Evolutionary conservation across 1,140 invertebrate genomes (phyloP).

Genomic region (Ephestia elutella): DNA sequence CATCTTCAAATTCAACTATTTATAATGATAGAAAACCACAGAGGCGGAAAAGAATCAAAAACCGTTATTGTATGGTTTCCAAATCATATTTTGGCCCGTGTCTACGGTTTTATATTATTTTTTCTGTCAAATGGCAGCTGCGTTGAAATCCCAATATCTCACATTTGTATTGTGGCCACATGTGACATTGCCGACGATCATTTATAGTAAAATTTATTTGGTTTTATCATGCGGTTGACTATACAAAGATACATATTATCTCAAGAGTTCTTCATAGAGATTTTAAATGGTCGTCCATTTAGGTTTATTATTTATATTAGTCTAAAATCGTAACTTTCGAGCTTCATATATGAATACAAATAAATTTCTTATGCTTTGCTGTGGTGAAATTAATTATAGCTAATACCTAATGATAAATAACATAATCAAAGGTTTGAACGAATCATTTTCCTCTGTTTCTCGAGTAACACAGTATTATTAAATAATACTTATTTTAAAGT

Average conservation of each 20-base stretch:
- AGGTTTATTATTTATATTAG: no score
- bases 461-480: no score
- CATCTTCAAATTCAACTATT: no score
- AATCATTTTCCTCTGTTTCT: no score
- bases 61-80: conserved; percentile 1
- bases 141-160: conserved; percentile 26
- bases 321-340: no score
- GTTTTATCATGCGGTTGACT: neutral
- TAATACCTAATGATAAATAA: no score
- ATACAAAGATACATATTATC: conserved; percentile 10
- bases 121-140: conserved; percentile 26
- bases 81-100: conserved; percentile 28
- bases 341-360: no score
- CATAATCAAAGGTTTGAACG: no score
- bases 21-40: neutral
- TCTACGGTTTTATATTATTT: conserved; percentile 20
- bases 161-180: conserved; percentile 31
- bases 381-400: no score
- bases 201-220: conserved; percentile 11
- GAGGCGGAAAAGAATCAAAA: neutral
- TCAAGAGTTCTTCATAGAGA: neutral
- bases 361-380: no score
- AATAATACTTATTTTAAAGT: no score
- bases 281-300: no score
- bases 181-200: conserved; percentile 21